Base-by-base conservation (phyloP, 2,113 vertebrate species). In the Tinamus guttatus region DNA sequence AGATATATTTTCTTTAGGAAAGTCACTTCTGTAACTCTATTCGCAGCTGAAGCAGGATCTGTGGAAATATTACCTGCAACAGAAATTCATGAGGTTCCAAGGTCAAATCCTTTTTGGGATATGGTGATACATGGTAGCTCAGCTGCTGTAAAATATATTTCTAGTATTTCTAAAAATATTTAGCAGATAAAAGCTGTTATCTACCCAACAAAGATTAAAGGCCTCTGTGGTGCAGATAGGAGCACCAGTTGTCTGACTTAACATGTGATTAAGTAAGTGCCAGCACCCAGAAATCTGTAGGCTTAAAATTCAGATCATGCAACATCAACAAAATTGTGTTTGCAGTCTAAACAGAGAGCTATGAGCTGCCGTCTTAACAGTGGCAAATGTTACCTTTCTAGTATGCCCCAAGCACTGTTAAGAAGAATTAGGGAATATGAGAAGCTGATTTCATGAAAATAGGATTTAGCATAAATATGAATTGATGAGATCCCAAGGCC, bases 131-230 rank as follows among this genome's bases (percentile, higher is more conserved):
- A 95, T 63, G 67, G 96, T 95, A 97, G 81, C 82, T 96, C 89
- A 93, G 90, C 92, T 96, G 94, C 34, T 64, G 71, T 32, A 32
- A 58, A 58, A 58, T 32, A 58, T 58, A 58, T 58, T 58, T 58
- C 54, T 58, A 32, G 18, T 58, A 58, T 58, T 87, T 94, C 84
- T 92, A 91, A 97, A 97, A 96, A 93, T 97, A 95, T 96, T 96
- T 96, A 94, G 95, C 87, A 93, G 84, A 85, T 87, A 62, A 52
- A 96, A 87, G n/a, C 84, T 94, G 41, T 75, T 90, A 84, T 95
- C 91, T 91, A 85, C 51, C 65, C 71, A 86, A 54, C n/a, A 73
- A 87, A 97, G 97, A 97, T 95, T 91, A 97, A 96, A 96, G 67
- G 86, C 78, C 89, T 89, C 77, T 91, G 70, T 91, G 75, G 71